phyloP scores from a whole-genome alignment of 2,888 invertebrate species.

The Nineta flava region DNA sequence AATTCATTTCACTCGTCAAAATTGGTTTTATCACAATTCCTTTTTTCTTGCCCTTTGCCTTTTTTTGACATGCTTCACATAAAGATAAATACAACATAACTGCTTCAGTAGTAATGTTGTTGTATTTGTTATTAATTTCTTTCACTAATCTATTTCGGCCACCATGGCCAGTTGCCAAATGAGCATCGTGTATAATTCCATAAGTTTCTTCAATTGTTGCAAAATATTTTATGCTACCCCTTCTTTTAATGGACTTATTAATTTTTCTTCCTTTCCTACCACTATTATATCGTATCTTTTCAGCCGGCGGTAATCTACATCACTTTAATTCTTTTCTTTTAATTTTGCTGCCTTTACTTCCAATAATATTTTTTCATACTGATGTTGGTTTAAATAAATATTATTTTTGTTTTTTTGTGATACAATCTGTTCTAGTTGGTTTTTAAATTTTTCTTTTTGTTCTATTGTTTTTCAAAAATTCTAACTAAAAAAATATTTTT shows the following conservation, averaged over 20 bases:
- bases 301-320: conserved; percentile 5
- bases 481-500: neutral
- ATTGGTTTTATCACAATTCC: neutral
- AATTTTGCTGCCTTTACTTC: conserved; percentile 7
- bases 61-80: neutral
- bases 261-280: conserved; percentile 3
- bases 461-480: conserved; percentile 2
- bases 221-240: conserved; percentile 8
- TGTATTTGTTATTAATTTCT: neutral
- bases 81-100: neutral
- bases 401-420: neutral
- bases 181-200: conserved; percentile 9
- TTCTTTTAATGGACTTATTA: conserved; percentile 8
- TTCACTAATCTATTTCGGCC: conserved; percentile 8
- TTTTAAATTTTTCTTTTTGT: conserved; percentile 2
- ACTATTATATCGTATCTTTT: conserved; percentile 6
- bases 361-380: conserved; percentile 1
- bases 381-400: conserved; percentile 2
- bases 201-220: conserved; percentile 7
- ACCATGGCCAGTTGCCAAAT: conserved; percentile 9
- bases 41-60: neutral
- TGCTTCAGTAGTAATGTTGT: neutral
- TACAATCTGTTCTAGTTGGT: conserved; percentile 2
- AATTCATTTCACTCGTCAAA: conserved; percentile 9
- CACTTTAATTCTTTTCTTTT: conserved; percentile 6